Evolutionary conservation across 2,113 vertebrate genomes (phyloP), one percentile per base, ranked within the genome.

Genomic region (Gorsachius goisagi): DNA sequence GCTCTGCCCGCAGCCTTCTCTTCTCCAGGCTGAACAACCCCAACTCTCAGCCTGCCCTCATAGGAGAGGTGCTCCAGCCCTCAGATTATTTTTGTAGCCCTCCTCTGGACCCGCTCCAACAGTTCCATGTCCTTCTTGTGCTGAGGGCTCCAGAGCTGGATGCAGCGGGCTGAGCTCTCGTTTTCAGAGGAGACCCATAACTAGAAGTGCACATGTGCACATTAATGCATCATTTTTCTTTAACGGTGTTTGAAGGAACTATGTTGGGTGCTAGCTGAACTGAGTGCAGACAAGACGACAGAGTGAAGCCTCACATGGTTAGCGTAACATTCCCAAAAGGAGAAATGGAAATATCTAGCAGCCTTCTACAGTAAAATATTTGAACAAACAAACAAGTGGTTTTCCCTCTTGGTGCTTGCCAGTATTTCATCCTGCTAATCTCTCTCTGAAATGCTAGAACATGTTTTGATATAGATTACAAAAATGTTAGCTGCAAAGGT

Each of bases 381-480:
- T 93, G 97, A 89, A 59, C 92, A 96, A 95, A 91, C 96, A 97
- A 97, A 94, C 96, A 94, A 95, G 97, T 53, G 69, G 44, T 94
- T 93, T 91, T 94, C 96, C 94, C 96, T 83, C 56, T 78, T 85
- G 96, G 90, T 50, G 50, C 87, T 87, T 67, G 86, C 76, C 50
- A 50, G 90, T 77, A 88, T 85, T 97, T 95, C 87, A 74, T 64
- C 80, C 89, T 93, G 90, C 90, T 97, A 96, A 98, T 97, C 96
- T 97, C 90, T 30, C 95, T 78, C 75, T 89, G 94, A 97, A 97
- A 97, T 91, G 95, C 94, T 85, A 71, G 95, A 94, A 64, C 94
- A 90, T 92, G 95, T 96, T 97, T 97, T 89, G 92, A 90, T 94
- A 88, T 28, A 95, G 97, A 98, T 95, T 91, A 91, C 64, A 83